These are phyloP conservation scores for Cataglyphis cursor DNA, from an alignment of 2,888 invertebrate species.

Conservation along the genomic window DNA sequence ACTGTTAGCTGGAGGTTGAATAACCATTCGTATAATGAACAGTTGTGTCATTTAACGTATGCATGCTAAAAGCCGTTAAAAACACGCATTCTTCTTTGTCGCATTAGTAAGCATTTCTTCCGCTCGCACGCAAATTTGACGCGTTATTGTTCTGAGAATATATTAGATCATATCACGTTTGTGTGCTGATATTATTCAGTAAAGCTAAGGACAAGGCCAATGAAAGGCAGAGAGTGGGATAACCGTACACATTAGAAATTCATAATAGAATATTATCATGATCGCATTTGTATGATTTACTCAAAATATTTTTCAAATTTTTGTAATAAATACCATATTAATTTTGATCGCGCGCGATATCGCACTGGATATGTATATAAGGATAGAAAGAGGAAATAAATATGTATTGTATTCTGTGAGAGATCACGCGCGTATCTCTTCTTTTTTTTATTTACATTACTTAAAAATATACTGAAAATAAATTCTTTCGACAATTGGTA, in stretches of 20 bases:
- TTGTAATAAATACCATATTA: not conserved
- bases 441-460: conserved; percentile 56
- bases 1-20: conserved; percentile 59
- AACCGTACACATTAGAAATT: not conserved
- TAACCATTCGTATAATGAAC: conserved; percentile 66
- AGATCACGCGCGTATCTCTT: conserved; percentile 54
- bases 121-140: conserved; percentile 20
- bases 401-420: conserved; percentile 53
- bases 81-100: conserved; percentile 60
- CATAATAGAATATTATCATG: not conserved
- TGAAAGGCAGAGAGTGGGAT: not conserved
- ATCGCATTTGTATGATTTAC: not conserved
- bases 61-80: conserved; percentile 57
- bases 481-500: conserved; percentile 49
- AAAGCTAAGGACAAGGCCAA: not conserved
- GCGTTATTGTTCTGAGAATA: conserved; percentile 5
- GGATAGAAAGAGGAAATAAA: conserved; percentile 48
- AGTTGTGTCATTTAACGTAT: conserved; percentile 67
- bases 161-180: conserved; percentile 27
- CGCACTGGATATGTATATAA: not conserved
- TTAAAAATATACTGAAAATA: conserved; percentile 68
- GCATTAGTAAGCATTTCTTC: conserved; percentile 36
- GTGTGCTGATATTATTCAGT: not conserved
- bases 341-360: not conserved
- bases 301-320: not conserved